phyloP scores from a whole-genome alignment of 2,888 invertebrate species.

The Hemistola chrysoprasaria region DNA sequence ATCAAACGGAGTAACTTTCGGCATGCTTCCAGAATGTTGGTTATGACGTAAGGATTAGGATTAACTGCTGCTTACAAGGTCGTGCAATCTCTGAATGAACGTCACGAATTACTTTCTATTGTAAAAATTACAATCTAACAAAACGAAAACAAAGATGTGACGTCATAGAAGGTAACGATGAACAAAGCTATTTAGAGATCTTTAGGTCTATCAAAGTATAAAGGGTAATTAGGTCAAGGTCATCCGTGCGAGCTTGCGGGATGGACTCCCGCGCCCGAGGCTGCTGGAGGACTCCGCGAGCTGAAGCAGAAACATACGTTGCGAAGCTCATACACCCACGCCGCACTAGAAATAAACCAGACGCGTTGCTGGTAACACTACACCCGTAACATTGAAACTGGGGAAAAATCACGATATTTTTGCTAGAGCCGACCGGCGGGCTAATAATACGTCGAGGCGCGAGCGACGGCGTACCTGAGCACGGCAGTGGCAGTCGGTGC shows the following conservation, averaged over 20 bases:
- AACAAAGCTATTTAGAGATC: slow-evolving; percentile 9
- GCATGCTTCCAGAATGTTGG: slow-evolving; percentile 16
- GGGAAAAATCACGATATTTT: slow-evolving; percentile 48
- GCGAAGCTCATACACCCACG: slow-evolving; percentile 59
- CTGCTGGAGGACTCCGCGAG: slow-evolving; percentile 35
- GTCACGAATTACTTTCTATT: neutral
- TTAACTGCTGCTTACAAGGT: slow-evolving; percentile 10
- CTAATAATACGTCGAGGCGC: slow-evolving; percentile 44
- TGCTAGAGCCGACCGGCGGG: slow-evolving; percentile 35
- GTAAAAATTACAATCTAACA: no score
- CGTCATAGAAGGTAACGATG: slow-evolving; percentile 2
- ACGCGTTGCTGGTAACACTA: slow-evolving; percentile 71
- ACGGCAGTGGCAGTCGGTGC: slow-evolving; percentile 45
- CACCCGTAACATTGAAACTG: slow-evolving; percentile 65
- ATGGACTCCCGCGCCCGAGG: slow-evolving; percentile 29
- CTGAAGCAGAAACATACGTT: slow-evolving; percentile 40
- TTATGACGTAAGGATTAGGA: slow-evolving; percentile 10
- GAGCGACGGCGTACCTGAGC: slow-evolving; percentile 44
- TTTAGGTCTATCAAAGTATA: slow-evolving; percentile 33
- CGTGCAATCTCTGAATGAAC: neutral
- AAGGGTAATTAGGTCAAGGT: slow-evolving; percentile 68
- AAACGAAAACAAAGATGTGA: slow-evolving; percentile 1
- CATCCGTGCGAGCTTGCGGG: slow-evolving; percentile 43
- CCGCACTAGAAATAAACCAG: slow-evolving; percentile 71
- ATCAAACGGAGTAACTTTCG: slow-evolving; percentile 3